Conservation (phyloP, 1,140 invertebrate genomes). For the Acromyrmex echinatior region DNA sequence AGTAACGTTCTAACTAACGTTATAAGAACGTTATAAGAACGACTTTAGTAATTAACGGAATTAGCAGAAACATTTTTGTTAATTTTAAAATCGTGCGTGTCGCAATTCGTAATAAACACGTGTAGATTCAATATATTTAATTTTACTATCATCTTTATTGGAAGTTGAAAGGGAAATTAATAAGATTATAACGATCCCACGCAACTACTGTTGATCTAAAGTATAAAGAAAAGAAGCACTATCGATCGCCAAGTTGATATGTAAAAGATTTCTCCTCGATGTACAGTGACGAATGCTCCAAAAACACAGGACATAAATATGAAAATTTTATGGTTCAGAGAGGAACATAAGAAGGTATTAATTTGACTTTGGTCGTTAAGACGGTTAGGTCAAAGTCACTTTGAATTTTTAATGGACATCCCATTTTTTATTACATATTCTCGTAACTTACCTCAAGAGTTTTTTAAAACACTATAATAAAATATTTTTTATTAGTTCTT, state of each 20-base stretch:
- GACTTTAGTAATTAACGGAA: not conserved
- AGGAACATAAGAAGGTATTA: too few relatives aligned
- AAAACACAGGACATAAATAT: slow-evolving; percentile 42
- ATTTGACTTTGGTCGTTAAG: too few relatives aligned
- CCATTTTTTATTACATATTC: too few relatives aligned
- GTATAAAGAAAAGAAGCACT: not conserved
- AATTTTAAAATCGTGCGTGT: slow-evolving; percentile 16
- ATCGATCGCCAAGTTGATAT: slow-evolving; percentile 17
- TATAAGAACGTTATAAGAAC: not conserved
- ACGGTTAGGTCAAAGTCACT: too few relatives aligned
- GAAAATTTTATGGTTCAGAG: too few relatives aligned
- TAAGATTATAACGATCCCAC: not conserved
- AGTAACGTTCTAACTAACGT: not conserved
- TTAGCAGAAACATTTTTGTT: slow-evolving; percentile 7
- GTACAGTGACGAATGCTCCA: slow-evolving; percentile 49
- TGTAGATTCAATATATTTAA: slow-evolving; percentile 15
- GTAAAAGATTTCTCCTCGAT: slow-evolving; percentile 63
- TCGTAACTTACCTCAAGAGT: too few relatives aligned
- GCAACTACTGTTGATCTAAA: slow-evolving; percentile 16
- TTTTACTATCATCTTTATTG: not conserved
- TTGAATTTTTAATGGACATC: too few relatives aligned
- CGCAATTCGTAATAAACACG: not conserved
- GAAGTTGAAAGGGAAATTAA: not conserved
- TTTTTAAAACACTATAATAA: too few relatives aligned
- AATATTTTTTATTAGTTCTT: too few relatives aligned